phyloP scores from a whole-genome alignment of 2,113 vertebrate species.

The Oceanites oceanicus region DNA sequence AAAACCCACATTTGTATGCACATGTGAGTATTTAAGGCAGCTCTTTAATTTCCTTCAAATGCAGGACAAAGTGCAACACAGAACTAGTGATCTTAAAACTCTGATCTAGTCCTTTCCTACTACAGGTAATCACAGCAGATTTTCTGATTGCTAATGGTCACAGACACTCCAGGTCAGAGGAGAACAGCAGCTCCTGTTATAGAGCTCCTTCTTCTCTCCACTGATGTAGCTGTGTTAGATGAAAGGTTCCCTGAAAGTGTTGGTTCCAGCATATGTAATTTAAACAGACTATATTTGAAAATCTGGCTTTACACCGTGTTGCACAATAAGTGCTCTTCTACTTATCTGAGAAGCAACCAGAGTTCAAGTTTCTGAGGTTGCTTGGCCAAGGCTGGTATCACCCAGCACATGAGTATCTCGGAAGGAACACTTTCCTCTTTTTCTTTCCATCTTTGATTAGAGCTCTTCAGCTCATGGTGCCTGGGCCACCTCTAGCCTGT shows the following conservation, averaged over 20 bases:
- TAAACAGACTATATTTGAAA: neutral
- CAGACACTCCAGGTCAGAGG: neutral
- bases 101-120: neutral
- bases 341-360: neutral
- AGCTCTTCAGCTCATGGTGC: neutral
- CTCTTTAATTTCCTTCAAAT: neutral
- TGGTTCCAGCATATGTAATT: neutral
- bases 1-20: neutral
- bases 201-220: neutral
- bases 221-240: neutral
- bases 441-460: neutral
- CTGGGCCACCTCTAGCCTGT: neutral
- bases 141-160: neutral
- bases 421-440: neutral
- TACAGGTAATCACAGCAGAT: neutral
- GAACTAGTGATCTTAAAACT: neutral
- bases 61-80: neutral
- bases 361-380: neutral
- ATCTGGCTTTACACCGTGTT: neutral
- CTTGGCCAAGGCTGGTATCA: neutral
- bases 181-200: neutral
- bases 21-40: neutral
- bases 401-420: rapidly evolving
- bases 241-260: neutral
- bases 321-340: neutral